Evolutionary conservation across 2,113 vertebrate species (phyloP).

Genomic region (Eonycteris spelaea): DNA sequence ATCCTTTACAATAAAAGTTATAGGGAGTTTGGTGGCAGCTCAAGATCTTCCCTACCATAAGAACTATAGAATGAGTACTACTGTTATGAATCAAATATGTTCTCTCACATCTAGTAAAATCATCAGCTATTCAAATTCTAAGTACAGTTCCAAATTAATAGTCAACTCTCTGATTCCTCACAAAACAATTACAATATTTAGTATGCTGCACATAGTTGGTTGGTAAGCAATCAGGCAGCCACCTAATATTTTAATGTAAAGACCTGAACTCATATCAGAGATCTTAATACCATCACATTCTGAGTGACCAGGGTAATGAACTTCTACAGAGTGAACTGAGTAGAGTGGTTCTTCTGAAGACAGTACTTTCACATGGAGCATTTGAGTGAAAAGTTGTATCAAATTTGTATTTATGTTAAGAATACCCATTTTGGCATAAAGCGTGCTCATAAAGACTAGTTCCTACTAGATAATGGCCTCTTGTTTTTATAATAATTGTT

Average conservation of each 20-base stretch:
- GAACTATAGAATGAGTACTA: background rate
- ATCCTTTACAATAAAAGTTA: background rate
- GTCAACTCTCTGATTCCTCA: background rate
- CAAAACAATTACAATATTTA: background rate
- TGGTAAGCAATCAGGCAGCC: background rate
- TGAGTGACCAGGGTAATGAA: background rate
- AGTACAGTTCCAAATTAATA: background rate
- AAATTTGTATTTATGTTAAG: background rate
- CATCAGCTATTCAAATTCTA: background rate
- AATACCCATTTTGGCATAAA: background rate
- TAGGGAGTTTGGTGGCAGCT: background rate
- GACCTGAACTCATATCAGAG: background rate
- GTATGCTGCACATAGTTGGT: background rate
- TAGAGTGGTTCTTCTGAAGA: background rate
- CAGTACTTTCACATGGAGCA: background rate
- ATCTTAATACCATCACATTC: background rate
- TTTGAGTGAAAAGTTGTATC: background rate
- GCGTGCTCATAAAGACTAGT: background rate
- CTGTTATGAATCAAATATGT: background rate
- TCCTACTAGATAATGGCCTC: background rate
- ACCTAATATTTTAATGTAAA: constrained; percentile 3
- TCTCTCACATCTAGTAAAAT: background rate
- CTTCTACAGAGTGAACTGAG: background rate
- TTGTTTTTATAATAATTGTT: background rate
- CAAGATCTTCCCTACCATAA: background rate